Evolutionary conservation across 2,797 vertebrate species (phyloP).

Genomic region (Rhodeus uyekii): DNA sequence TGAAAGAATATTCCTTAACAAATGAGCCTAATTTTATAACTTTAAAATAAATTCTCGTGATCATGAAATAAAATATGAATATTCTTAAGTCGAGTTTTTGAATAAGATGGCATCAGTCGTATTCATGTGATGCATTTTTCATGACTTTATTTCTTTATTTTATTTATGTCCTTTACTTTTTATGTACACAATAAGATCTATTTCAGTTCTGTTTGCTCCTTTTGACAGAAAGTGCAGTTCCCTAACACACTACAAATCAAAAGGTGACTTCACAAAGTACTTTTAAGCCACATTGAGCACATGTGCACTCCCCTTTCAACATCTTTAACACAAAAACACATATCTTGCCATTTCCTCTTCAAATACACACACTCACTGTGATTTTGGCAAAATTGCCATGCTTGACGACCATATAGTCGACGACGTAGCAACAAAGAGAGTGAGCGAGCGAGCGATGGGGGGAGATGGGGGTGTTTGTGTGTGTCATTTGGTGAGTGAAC

Average conservation of each 20-base stretch:
- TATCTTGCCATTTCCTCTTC: slow-evolving; percentile 50
- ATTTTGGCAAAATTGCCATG: slow-evolving; percentile 59
- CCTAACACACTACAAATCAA: slow-evolving; percentile 38
- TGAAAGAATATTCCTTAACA: not conserved
- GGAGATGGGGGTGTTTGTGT: slow-evolving; percentile 49
- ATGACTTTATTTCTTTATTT: not conserved
- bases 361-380: slow-evolving; percentile 59
- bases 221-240: slow-evolving; percentile 20
- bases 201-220: slow-evolving; percentile 7
- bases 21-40: not conserved
- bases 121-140: not conserved
- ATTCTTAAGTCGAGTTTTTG: not conserved
- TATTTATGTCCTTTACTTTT: not conserved
- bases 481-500: slow-evolving; percentile 78
- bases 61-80: not conserved
- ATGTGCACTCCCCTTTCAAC: slow-evolving; percentile 30
- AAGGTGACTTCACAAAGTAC: slow-evolving; percentile 34
- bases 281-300: slow-evolving; percentile 10
- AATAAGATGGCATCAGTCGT: not conserved
- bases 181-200: not conserved
- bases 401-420: slow-evolving; percentile 61
- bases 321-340: slow-evolving; percentile 44
- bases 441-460: slow-evolving; percentile 26
- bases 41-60: not conserved
- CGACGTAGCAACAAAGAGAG: slow-evolving; percentile 59